phyloP scores from a whole-genome alignment of 2,113 vertebrate species.

The Grammomys surdaster region DNA sequence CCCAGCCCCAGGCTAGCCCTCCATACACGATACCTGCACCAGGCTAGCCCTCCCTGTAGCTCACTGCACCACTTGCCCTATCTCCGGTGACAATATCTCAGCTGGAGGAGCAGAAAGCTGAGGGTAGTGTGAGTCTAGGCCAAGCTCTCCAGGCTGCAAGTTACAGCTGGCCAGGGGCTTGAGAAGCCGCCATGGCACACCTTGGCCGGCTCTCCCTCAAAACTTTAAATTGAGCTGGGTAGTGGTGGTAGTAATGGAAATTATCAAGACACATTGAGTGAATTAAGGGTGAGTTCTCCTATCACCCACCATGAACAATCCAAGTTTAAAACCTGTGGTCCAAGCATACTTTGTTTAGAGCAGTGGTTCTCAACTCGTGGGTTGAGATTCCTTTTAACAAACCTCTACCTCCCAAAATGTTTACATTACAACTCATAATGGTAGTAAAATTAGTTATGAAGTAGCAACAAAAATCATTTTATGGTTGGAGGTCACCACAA shows the following conservation, averaged over 20 bases:
- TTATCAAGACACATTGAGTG: not conserved
- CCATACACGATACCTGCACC: not conserved
- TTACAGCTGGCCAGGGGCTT: conserved; percentile 20
- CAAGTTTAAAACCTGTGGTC: not conserved
- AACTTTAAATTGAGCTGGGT: not conserved
- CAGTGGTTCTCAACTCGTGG: not conserved
- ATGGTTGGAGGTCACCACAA: not conserved
- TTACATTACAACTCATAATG: not conserved
- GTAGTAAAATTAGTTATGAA: not conserved
- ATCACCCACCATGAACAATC: not conserved
- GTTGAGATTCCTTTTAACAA: not conserved
- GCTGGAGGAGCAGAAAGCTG: not conserved
- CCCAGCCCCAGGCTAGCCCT: not conserved
- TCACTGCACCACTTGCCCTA: too few relatives aligned
- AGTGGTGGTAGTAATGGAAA: not conserved
- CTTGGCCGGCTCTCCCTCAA: not conserved
- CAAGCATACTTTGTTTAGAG: not conserved
- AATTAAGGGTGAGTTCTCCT: not conserved
- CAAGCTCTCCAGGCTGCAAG: not conserved
- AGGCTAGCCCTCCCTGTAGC: not conserved
- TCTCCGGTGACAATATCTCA: not conserved
- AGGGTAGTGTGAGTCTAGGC: not conserved
- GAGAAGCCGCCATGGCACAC: not conserved
- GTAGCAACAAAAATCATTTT: not conserved
- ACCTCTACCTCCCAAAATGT: not conserved